Evolutionary conservation across 2,888 invertebrate genomes (phyloP).

Genomic region (Ganaspis brasiliensis): DNA sequence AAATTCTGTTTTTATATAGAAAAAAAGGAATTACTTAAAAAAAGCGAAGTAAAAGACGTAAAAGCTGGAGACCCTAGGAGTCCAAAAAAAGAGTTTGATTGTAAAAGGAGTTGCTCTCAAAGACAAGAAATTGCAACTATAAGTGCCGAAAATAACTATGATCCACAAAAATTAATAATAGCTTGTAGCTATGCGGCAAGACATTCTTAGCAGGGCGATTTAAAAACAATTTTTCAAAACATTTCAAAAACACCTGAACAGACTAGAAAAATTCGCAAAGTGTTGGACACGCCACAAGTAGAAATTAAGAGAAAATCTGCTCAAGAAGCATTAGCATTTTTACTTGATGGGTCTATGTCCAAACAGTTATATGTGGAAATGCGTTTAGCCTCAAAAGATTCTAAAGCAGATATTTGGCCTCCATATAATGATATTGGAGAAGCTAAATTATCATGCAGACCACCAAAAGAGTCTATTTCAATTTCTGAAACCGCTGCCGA

Average conservation of each 20-base stretch:
- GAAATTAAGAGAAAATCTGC: neutral
- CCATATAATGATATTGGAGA: slow-evolving; percentile 41
- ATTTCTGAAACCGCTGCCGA: neutral
- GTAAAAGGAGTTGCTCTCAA: neutral
- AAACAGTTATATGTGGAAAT: neutral
- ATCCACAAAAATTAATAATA: neutral
- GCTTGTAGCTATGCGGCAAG: neutral
- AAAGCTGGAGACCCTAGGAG: neutral
- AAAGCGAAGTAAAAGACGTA: neutral
- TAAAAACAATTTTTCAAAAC: neutral
- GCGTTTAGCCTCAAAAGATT: slow-evolving; percentile 17
- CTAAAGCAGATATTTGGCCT: slow-evolving; percentile 43
- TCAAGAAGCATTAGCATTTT: neutral
- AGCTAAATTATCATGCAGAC: slow-evolving; percentile 34
- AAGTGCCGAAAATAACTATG: too few species aligned
- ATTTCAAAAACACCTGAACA: too few species aligned
- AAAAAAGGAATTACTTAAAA: neutral
- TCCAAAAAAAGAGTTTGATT: neutral
- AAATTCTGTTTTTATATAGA: neutral
- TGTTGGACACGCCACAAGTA: neutral
- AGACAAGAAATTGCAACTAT: neutral
- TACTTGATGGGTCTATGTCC: neutral
- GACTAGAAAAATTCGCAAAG: neutral
- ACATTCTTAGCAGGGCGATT: neutral
- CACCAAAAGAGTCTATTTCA: neutral